Base-by-base conservation (phyloP, 2,888 invertebrate genomes). In the Glaucopsyche alexis region DNA sequence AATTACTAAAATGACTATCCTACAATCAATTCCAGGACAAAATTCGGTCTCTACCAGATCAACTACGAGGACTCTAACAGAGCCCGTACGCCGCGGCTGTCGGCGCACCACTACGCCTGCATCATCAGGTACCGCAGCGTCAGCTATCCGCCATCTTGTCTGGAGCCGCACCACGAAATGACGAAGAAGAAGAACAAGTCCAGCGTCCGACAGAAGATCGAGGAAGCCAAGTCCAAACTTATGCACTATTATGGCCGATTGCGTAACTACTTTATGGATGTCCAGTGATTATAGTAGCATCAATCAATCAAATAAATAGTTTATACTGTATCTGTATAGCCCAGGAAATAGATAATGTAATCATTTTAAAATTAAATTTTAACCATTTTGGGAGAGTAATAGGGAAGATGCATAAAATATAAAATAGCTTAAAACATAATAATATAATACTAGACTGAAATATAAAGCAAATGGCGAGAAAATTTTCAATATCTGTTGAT, bases 11-110 rank as follows among this genome's bases (percentile, higher is more conserved):
- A 29, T 4, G 2, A 29, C 29, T 29, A 29, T 1, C 29, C 29
- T 29, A 29, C 29, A 29, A 29, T 29, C 29, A 29, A 29, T 29
- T 29, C 74, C 85, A 94, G 94, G 1, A 86, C 88, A 65, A 93
- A 92, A 77, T 95, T 95, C 80, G 96, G 96, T 0, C 82, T 96
- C 0, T 95, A 94, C 78, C 89, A 94, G 74, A 95, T 96, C 13
- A 94, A 96, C 83, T 95, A 95, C 80, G 85, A 82, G 0, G 93
- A 94, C 74, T 93, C 94, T 55, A 89, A 93, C 1, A 89, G 95
- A 69, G 93, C 93, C 0, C 67, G 77, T 13, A 64, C 74, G 3
- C 92, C 95, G 0, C 95, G 95, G 78, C 85, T 89, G 29, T 95
- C 95, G 0, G 94, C 94, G 65, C 66, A 72, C 38, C 49, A 72